Conservation (phyloP, 2,797 vertebrate species). For the Danio choprae region DNA sequence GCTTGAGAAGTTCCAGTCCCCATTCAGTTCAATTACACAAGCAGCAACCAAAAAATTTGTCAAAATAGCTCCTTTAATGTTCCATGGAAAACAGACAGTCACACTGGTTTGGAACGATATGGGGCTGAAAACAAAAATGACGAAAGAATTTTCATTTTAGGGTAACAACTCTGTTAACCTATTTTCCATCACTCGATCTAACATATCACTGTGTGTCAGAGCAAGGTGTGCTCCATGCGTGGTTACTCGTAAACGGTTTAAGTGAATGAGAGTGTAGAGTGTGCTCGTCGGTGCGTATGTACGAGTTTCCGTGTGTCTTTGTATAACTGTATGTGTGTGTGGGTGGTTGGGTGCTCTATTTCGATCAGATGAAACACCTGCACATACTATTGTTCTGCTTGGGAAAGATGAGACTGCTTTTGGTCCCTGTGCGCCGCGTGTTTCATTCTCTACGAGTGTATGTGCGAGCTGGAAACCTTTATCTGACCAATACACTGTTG, state of each 20-base stretch:
- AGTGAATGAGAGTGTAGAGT: constrained; percentile 34
- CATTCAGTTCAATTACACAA: not conserved
- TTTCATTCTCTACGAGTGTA: constrained; percentile 25
- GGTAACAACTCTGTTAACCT: constrained; percentile 4
- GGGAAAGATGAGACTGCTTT: constrained; percentile 45
- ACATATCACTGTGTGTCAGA: not conserved
- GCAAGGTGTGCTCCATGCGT: constrained; percentile 10
- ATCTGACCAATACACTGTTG: constrained; percentile 17
- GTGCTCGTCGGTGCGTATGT: not conserved
- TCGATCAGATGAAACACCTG: constrained; percentile 52
- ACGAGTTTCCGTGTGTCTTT: constrained; percentile 40
- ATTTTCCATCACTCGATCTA: constrained; percentile 10
- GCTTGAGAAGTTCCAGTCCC: not conserved
- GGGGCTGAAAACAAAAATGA: not conserved
- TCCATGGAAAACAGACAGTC: constrained; percentile 10
- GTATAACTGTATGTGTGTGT: constrained; percentile 38
- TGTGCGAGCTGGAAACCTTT: constrained; percentile 1
- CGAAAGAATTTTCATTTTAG: not conserved
- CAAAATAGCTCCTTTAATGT: not conserved
- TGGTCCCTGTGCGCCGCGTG: constrained; percentile 5
- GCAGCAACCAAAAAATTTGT: not conserved
- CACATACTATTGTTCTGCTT: constrained; percentile 48
- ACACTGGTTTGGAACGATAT: not conserved
- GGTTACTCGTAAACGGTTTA: constrained; percentile 30
- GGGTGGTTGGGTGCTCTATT: constrained; percentile 33